Evolutionary conservation across 2,888 invertebrate genomes (phyloP).

Genomic region (Callosobruchus maculatus): DNA sequence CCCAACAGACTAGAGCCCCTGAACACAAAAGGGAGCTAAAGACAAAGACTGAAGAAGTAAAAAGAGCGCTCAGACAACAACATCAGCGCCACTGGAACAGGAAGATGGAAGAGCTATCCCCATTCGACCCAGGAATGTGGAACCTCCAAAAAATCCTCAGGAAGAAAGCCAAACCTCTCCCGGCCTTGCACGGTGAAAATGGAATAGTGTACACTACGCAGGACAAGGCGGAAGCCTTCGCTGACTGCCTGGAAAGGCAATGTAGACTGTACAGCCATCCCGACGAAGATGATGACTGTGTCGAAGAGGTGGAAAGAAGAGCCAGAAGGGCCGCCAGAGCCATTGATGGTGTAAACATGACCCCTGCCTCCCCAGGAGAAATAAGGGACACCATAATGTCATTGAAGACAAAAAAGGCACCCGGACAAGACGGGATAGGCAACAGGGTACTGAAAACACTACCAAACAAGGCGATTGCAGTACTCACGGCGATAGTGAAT

Average conservation of each 20-base stretch:
- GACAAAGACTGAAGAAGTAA: too few species aligned
- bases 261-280: conserved; percentile 4
- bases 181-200: conserved; percentile 7
- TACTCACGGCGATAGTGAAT: conserved; percentile 6
- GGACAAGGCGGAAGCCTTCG: conserved; percentile 14
- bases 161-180: background rate
- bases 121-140: too few species aligned
- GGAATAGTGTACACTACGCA: conserved; percentile 9
- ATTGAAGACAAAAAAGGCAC: conserved; percentile 3
- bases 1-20: too few species aligned
- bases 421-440: conserved; percentile 4
- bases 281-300: conserved; percentile 10
- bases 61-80: too few species aligned
- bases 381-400: background rate
- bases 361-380: background rate
- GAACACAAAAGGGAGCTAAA: too few species aligned
- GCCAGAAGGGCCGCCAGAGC: background rate
- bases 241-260: conserved; percentile 9
- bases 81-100: too few species aligned
- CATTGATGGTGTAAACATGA: background rate
- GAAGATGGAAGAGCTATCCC: too few species aligned
- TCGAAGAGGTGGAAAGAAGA: conserved; percentile 2
- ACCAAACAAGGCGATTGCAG: background rate
- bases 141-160: too few species aligned
- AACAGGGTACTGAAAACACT: conserved; percentile 5